A percentile compares a stretch with the other conserved stretches of the same genome.
Evolutionary conservation across 2,113 vertebrate species (phyloP).

Genomic region (Cyphomyrus plagiostoma): DNA sequence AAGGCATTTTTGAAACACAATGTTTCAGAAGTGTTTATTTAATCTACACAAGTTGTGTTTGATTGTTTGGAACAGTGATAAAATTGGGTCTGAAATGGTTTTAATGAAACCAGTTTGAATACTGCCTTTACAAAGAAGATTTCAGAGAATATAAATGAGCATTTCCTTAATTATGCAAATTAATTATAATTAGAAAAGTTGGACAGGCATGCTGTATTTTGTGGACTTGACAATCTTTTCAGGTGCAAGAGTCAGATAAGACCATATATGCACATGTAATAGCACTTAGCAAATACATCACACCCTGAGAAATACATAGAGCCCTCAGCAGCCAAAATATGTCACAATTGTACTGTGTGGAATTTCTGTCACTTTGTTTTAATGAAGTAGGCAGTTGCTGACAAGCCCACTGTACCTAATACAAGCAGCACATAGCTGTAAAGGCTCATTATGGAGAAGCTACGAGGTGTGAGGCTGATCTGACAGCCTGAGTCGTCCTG

Average conservation of each 20-base stretch:
- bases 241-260: not conserved
- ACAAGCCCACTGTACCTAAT: not conserved
- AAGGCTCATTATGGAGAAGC: not conserved
- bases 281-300: not conserved
- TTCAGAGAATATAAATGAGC: not conserved
- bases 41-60: not conserved
- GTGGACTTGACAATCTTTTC: not conserved
- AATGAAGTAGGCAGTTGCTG: slow-evolving; percentile 17
- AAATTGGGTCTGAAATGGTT: not conserved
- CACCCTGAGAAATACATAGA: not conserved
- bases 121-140: not conserved
- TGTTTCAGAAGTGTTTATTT: not conserved
- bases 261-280: not conserved
- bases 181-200: not conserved
- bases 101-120: not conserved
- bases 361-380: slow-evolving; percentile 18
- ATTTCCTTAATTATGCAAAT: not conserved
- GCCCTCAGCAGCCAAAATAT: not conserved
- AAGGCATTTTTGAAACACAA: not conserved
- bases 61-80: not conserved
- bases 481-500: slow-evolving; percentile 15
- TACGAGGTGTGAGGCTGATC: slow-evolving; percentile 8
- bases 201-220: not conserved
- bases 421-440: not conserved
- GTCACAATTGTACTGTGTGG: not conserved